These are phyloP conservation scores for Pteropus rufus DNA, from an alignment of 2,797 vertebrate species.

Conservation along the genomic window DNA sequence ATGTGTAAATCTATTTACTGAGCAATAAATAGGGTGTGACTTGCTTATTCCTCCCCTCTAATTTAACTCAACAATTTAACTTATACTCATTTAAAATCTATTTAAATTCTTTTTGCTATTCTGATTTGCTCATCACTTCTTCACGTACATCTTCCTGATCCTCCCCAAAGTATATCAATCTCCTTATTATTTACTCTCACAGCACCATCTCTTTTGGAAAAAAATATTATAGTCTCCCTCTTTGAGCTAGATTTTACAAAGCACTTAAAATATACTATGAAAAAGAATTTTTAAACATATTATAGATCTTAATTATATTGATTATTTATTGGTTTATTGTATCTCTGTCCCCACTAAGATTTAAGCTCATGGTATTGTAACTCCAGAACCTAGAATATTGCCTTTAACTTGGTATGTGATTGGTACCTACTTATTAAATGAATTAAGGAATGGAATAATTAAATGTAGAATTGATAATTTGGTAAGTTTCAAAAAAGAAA, in stretches of 20 bases:
- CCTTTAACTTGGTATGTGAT: background rate
- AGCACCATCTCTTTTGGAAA: background rate
- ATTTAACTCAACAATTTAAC: background rate
- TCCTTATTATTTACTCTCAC: background rate
- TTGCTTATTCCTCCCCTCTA: background rate
- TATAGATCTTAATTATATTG: background rate
- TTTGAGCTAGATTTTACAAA: background rate
- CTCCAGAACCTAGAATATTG: background rate
- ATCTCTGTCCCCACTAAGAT: background rate
- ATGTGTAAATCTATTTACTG: background rate
- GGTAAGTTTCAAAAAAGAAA: background rate
- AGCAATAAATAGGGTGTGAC: background rate
- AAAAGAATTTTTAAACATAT: background rate
- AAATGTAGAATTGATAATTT: background rate
- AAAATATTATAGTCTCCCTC: background rate
- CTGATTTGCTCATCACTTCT: background rate
- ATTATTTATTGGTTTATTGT: background rate
- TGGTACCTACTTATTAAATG: background rate
- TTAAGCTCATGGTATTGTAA: background rate
- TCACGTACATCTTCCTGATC: background rate
- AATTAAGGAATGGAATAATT: constrained; percentile 11
- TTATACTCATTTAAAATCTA: background rate
- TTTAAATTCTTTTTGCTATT: background rate
- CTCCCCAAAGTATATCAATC: background rate
- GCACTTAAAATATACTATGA: background rate